These are phyloP conservation scores for Pangasius larnaudii DNA, from an alignment of 2,797 vertebrate genomes.

Conservation along the genomic window DNA sequence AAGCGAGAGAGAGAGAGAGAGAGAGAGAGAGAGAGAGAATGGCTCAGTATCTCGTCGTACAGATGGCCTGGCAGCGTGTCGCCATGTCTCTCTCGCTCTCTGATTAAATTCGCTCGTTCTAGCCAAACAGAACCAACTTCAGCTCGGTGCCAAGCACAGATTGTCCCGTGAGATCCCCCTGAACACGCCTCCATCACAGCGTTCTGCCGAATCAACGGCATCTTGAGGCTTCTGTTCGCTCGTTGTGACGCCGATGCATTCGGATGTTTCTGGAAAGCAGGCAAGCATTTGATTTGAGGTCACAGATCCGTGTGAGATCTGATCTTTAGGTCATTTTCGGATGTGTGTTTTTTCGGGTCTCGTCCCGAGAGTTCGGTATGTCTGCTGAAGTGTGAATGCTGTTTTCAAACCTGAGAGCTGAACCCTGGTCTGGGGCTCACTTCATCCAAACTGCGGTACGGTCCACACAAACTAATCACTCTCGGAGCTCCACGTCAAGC, in stretches of 20 bases:
- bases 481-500: too few species aligned
- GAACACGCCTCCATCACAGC: background rate
- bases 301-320: background rate
- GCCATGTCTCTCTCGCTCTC: constrained; percentile 19
- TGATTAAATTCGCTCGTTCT: constrained; percentile 7
- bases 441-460: too few species aligned
- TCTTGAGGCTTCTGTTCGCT: background rate
- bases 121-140: constrained; percentile 11
- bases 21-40: background rate
- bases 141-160: constrained; percentile 19
- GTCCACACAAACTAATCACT: background rate
- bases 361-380: background rate
- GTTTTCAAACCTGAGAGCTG: background rate
- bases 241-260: background rate
- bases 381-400: background rate
- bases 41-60: background rate
- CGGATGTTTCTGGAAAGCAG: background rate
- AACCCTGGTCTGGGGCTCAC: background rate
- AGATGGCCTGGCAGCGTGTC: constrained; percentile 35
- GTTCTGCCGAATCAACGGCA: background rate
- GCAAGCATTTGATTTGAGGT: background rate
- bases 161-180: constrained; percentile 7
- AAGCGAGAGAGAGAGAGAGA: background rate
- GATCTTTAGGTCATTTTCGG: background rate
- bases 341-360: background rate